Percentiles rank a stretch among this genome's conserved stretches.
phyloP scores from a whole-genome alignment of 2,113 vertebrate species.

The Callaeas wilsoni region DNA sequence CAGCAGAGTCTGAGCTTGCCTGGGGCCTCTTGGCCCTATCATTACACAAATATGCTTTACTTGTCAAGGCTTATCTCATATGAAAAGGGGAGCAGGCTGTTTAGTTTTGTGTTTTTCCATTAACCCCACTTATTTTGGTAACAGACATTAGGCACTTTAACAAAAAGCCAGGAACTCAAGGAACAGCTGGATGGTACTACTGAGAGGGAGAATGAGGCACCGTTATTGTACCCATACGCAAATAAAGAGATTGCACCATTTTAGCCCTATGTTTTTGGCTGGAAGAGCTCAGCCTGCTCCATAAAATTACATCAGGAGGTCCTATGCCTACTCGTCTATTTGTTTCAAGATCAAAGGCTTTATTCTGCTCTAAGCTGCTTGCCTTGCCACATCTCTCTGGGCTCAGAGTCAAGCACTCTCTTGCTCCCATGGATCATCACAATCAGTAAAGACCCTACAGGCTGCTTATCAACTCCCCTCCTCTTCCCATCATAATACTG shows the following conservation, averaged over 20 bases:
- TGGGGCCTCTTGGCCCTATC: background rate
- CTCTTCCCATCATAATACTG: background rate
- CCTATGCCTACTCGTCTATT: background rate
- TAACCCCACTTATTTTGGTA: background rate
- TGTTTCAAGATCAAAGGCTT: slow-evolving; percentile 1
- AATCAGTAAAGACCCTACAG: background rate
- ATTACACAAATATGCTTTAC: background rate
- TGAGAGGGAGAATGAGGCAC: background rate
- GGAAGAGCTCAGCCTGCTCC: background rate
- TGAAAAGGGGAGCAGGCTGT: background rate
- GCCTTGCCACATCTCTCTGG: background rate
- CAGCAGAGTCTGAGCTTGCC: background rate
- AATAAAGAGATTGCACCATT: background rate
- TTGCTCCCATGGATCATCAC: background rate
- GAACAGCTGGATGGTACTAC: background rate
- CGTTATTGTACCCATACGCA: background rate
- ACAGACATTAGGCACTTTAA: background rate
- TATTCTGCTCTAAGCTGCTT: background rate
- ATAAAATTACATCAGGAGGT: background rate
- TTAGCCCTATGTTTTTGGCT: background rate
- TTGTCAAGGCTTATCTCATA: background rate
- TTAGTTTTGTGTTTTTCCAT: background rate
- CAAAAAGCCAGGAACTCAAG: background rate
- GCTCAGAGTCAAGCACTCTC: background rate
- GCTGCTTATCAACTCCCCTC: background rate